Percentiles rank a stretch among this genome's conserved stretches.
Conservation (phyloP, 2,888 invertebrate species). For the Actias luna region DNA sequence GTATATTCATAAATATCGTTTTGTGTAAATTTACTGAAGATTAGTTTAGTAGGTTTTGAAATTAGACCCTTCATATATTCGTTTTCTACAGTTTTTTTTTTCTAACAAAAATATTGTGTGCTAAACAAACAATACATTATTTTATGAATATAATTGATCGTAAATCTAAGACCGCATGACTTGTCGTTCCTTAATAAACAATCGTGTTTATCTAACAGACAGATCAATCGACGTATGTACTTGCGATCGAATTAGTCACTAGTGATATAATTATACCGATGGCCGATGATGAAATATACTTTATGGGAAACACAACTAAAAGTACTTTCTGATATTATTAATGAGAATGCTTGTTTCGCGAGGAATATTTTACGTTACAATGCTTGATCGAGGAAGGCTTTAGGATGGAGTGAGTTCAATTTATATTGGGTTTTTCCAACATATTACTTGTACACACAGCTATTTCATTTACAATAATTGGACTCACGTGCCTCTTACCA, state of each 20-base stretch:
- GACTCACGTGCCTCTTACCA: no score
- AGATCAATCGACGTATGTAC: constrained; percentile 26
- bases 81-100: neutral
- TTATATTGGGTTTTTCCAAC: no score
- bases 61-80: no score
- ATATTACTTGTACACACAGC: no score
- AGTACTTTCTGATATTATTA: neutral
- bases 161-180: neutral
- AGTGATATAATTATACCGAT: constrained; percentile 39
- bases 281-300: constrained; percentile 17
- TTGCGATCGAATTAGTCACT: constrained; percentile 35
- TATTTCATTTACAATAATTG: no score
- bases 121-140: neutral
- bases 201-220: constrained; percentile 44
- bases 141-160: neutral
- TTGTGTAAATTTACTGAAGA: no score
- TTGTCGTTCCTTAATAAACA: constrained; percentile 22
- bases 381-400: no score
- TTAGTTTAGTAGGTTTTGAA: no score
- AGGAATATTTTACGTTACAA: neutral
- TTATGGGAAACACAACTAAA: neutral
- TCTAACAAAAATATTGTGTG: neutral
- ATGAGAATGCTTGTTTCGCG: neutral
- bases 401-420: no score
- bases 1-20: no score